Evolutionary conservation across 2,113 vertebrate genomes (phyloP).

Genomic region (Chunga burmeisteri): DNA sequence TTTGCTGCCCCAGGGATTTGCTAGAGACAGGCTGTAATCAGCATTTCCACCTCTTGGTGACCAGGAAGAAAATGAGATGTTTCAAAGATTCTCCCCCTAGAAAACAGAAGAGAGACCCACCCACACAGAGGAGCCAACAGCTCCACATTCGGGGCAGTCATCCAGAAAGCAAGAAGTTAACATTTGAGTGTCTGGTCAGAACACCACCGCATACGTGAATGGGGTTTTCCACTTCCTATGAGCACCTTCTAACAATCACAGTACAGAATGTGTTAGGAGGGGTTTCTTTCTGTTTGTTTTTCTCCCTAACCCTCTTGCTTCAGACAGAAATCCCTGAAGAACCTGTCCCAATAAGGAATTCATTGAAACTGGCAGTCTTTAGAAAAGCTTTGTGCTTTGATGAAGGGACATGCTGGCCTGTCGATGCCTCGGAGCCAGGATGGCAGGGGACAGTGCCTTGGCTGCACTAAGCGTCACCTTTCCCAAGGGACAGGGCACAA

Average conservation of each 20-base stretch:
- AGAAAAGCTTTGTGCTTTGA: neutral
- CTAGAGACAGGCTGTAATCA: neutral
- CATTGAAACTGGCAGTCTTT: neutral
- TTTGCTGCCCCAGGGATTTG: neutral
- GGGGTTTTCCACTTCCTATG: neutral
- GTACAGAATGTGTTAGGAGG: neutral
- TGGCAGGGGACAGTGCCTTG: rapidly evolving
- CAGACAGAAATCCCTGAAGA: neutral
- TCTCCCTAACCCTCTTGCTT: neutral
- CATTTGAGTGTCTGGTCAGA: neutral
- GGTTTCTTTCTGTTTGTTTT: neutral
- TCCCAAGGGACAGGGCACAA: neutral
- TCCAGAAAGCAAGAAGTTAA: neutral
- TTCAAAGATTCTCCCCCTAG: neutral
- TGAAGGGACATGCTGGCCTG: neutral
- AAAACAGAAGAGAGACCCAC: neutral
- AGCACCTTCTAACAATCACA: neutral
- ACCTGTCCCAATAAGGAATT: neutral
- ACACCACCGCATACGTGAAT: neutral
- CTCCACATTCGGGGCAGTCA: neutral
- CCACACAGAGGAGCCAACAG: neutral
- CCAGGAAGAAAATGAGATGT: neutral
- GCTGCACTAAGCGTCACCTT: neutral
- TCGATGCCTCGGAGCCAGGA: neutral
- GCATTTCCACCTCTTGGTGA: neutral